phyloP scores from a whole-genome alignment of 2,888 invertebrate genomes.

The Rhimphoctona megacephalus region DNA sequence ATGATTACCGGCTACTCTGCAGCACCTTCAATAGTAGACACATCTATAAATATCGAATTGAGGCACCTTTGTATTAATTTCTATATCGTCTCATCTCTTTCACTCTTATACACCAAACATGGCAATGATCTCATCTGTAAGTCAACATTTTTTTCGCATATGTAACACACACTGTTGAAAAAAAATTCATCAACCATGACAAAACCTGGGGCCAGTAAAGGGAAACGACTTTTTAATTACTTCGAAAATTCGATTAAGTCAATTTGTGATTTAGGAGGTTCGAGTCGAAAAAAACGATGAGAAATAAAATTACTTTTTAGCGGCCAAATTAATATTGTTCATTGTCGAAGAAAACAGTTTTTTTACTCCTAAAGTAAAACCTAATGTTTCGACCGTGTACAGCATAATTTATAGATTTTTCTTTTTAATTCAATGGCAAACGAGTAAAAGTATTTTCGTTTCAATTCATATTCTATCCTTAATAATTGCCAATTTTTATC shows the following conservation, averaged over 20 bases:
- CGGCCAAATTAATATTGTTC: neutral
- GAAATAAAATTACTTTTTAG: neutral
- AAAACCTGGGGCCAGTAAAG: constrained; percentile 5
- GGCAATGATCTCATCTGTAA: constrained; percentile 12
- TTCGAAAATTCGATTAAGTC: neutral
- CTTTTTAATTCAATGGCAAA: too few relatives aligned
- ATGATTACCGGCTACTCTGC: constrained; percentile 52
- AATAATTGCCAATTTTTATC: neutral
- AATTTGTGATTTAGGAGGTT: neutral
- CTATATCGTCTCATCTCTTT: constrained; percentile 15
- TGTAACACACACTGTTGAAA: neutral
- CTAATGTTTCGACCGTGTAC: too few relatives aligned
- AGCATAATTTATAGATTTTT: too few relatives aligned
- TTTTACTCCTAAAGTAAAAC: neutral
- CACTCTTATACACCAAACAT: constrained; percentile 3
- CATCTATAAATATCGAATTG: constrained; percentile 29
- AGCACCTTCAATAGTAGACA: neutral
- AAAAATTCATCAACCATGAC: neutral
- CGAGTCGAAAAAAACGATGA: neutral
- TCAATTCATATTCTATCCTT: too few relatives aligned
- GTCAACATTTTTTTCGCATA: neutral
- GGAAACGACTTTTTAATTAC: neutral
- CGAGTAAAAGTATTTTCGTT: too few relatives aligned
- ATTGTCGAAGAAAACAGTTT: neutral
- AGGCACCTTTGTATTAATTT: constrained; percentile 25